Percentiles rank a stretch among this genome's conserved stretches.
Evolutionary conservation across 2,797 vertebrate species (phyloP).

Genomic region (Knipowitschia caucasica): DNA sequence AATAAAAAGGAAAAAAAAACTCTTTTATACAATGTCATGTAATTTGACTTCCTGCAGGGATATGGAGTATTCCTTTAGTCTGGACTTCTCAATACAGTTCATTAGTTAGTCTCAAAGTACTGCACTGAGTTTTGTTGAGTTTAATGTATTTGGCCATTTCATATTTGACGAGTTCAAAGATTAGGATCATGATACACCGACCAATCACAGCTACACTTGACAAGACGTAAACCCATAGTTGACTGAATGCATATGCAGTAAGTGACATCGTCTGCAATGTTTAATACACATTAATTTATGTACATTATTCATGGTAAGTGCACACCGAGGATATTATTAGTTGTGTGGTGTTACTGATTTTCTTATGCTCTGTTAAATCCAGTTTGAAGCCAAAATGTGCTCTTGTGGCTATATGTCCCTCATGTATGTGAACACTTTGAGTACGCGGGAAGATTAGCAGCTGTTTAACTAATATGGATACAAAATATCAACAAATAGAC

Average conservation of each 20-base stretch:
- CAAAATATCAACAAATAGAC: conserved; percentile 5
- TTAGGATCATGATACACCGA: neutral
- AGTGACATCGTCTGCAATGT: neutral
- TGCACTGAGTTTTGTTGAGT: too few species aligned
- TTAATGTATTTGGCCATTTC: neutral
- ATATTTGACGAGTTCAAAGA: neutral
- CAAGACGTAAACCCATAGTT: neutral
- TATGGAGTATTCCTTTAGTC: too few species aligned
- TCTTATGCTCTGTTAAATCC: conserved; percentile 5
- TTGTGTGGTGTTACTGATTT: conserved; percentile 6
- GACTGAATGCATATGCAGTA: neutral
- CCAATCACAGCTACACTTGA: neutral
- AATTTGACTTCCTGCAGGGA: too few species aligned
- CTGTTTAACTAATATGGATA: conserved; percentile 8
- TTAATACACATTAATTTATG: conserved; percentile 8
- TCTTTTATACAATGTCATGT: too few species aligned
- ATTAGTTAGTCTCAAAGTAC: too few species aligned
- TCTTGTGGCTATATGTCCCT: conserved; percentile 8
- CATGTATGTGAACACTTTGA: conserved; percentile 1
- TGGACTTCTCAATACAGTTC: too few species aligned
- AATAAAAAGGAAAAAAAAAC: too few species aligned
- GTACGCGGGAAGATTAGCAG: conserved; percentile 2
- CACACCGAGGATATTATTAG: conserved; percentile 1
- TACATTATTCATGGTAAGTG: conserved; percentile 9
- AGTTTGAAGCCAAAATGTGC: conserved; percentile 8